phyloP scores from a whole-genome alignment of 2,888 invertebrate genomes.

The Drosophila sordidapex region DNA sequence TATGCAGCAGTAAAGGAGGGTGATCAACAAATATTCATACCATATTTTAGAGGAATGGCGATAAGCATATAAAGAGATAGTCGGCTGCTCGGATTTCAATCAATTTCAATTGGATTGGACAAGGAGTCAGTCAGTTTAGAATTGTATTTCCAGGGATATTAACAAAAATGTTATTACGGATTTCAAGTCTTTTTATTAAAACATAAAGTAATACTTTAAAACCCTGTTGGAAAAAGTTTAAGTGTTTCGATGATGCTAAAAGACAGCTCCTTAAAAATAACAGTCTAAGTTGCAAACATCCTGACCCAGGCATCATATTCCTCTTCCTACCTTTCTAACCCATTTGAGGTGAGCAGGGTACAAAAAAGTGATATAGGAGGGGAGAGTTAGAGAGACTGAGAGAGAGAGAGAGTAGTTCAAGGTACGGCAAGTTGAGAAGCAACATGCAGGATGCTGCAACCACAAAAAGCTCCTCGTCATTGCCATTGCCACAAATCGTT shows the following conservation, averaged over 20 bases:
- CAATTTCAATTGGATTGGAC: neutral
- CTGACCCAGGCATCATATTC: neutral
- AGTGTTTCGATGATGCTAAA: neutral
- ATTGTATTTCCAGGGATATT: neutral
- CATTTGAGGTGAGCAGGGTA: neutral
- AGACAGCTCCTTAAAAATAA: neutral
- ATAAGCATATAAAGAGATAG: neutral
- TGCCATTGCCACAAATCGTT: slow-evolving; percentile 44
- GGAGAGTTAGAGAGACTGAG: neutral
- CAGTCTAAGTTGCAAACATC: neutral
- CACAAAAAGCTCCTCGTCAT: slow-evolving; percentile 29
- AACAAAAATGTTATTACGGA: neutral
- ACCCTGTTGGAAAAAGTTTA: neutral
- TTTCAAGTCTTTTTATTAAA: neutral
- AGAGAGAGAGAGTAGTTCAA: neutral
- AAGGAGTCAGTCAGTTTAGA: neutral
- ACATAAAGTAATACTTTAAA: neutral
- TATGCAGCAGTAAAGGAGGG: neutral
- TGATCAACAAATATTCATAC: neutral
- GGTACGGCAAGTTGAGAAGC: slow-evolving; percentile 9
- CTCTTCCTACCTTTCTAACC: neutral
- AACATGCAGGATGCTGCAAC: slow-evolving; percentile 6
- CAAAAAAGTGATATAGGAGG: neutral
- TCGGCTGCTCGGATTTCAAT: neutral
- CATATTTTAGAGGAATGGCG: neutral